Conservation (phyloP, 2,888 invertebrate species). For the Himalopsyche tibetana region DNA sequence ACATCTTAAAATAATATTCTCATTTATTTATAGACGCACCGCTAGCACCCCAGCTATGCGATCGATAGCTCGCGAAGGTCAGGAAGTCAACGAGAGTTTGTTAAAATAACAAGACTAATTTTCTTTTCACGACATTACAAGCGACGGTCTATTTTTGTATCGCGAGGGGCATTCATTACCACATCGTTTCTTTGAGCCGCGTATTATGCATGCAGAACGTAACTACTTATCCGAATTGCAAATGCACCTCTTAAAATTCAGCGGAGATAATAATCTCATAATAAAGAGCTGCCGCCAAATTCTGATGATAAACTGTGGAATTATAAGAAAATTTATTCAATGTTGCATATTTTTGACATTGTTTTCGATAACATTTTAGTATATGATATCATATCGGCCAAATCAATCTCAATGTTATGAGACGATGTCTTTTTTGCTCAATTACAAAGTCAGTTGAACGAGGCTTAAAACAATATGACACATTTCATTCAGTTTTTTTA, state of each 20-base stretch:
- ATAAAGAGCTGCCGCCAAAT: background rate
- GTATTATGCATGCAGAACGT: conserved; percentile 24
- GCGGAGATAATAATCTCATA: background rate
- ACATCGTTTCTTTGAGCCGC: conserved; percentile 20
- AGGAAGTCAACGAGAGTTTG: conserved; percentile 43
- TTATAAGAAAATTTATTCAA: no score
- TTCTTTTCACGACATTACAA: conserved; percentile 39
- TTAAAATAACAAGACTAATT: conserved; percentile 43
- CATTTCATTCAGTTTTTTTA: no score
- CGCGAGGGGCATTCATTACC: conserved; percentile 42
- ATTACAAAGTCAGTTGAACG: no score
- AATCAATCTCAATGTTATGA: no score
- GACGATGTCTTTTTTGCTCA: no score
- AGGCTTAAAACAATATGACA: no score
- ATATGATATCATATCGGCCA: no score
- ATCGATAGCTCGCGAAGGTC: conserved; percentile 42
- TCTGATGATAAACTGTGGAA: background rate
- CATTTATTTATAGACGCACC: conserved; percentile 17
- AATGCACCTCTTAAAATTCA: no score
- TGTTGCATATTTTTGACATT: no score
- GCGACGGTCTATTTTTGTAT: conserved; percentile 11
- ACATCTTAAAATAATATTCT: background rate
- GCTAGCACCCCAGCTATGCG: conserved; percentile 28
- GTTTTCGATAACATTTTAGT: no score
- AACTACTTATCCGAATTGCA: background rate